Evolutionary conservation across 2,888 invertebrate species (phyloP), one percentile per base, ranked within the genome.

Genomic region (Hypolimnas misippus): DNA sequence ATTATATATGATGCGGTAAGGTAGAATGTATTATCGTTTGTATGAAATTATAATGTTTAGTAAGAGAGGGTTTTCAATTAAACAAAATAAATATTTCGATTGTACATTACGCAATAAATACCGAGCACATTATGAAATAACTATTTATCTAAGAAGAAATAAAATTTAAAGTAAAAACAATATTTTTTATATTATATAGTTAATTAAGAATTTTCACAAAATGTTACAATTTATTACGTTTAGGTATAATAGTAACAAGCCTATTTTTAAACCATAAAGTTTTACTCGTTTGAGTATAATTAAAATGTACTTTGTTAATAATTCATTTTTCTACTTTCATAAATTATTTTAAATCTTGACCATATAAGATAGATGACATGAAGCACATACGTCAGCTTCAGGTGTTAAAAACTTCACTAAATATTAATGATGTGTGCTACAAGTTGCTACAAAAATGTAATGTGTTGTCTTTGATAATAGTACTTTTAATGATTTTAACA

Each of bases 341-440:
- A 21, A 46, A 46, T 46, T 12, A 46, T 21, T 17, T 21, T 1
- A 1, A 46, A 4, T 46, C 44, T 46, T 46, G 21, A 46, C 44
- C 44, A 12, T 19, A 19, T 10, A 44, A 44, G 21, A 46, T 46
- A 10, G 44, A 46, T 46, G 12, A 46, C n/a, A n/a, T 46, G 5
- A 12, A 17, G 12, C 44, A 46, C 10, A 46, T 12, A 46, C 44
- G 44, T 21, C 44, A 46, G 44, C 10, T 21, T 17, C 44, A 46
- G 21, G 44, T 46, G 44, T 19, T 19, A 10, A 3, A 19, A 12
- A 19, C 19, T 8, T 12, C 44, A 19, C 44, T 46, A 19, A 46
- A 46, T 46, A 46, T 46, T 46, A 46, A 46, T 46, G 14, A 40
- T 46, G 44, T 46, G 21, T 21, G 44, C 44, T 46, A 46, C 21